Conservation (phyloP, 92 coral and sea anemone species). For the Paramuricea clavata region DNA sequence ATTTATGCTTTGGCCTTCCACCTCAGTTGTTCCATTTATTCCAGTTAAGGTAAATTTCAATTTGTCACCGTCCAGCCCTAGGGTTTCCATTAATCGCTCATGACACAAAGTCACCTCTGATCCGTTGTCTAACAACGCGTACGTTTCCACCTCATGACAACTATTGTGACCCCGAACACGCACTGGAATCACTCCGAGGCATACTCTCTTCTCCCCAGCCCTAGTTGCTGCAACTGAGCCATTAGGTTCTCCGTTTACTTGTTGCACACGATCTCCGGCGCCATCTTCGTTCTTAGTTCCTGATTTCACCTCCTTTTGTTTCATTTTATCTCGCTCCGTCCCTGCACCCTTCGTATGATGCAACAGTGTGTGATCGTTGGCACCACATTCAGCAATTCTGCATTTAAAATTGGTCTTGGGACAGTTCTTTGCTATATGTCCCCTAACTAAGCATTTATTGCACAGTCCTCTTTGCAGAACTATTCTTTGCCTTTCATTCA, state of each 20-base stretch:
- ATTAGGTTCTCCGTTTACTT: background rate
- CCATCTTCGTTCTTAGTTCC: background rate
- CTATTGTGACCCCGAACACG: constrained; percentile 66
- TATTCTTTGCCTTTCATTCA: background rate
- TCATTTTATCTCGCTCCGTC: background rate
- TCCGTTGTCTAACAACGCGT: constrained; percentile 74
- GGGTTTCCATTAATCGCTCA: constrained; percentile 53
- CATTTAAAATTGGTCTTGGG: constrained; percentile 65
- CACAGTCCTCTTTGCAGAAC: constrained; percentile 54
- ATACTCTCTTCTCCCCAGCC: constrained; percentile 71
- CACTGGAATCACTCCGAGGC: constrained; percentile 78
- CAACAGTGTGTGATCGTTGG: constrained; percentile 67
- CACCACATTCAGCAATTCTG: constrained; percentile 56
- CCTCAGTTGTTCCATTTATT: constrained; percentile 63
- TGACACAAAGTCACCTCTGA: constrained; percentile 78
- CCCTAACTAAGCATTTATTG: constrained; percentile 67
- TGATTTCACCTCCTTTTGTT: background rate
- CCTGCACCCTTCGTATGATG: constrained; percentile 30
- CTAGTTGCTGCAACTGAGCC: constrained; percentile 59
- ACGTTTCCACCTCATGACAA: constrained; percentile 42
- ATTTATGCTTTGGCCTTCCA: constrained; percentile 60
- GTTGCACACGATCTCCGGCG: background rate
- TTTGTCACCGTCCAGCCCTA: constrained; percentile 56
- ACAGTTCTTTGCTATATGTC: constrained; percentile 68
- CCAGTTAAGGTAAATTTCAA: constrained; percentile 69